These are phyloP conservation scores for Anticlea derivata DNA, from an alignment of 2,888 invertebrate genomes.

Conservation along the genomic window DNA sequence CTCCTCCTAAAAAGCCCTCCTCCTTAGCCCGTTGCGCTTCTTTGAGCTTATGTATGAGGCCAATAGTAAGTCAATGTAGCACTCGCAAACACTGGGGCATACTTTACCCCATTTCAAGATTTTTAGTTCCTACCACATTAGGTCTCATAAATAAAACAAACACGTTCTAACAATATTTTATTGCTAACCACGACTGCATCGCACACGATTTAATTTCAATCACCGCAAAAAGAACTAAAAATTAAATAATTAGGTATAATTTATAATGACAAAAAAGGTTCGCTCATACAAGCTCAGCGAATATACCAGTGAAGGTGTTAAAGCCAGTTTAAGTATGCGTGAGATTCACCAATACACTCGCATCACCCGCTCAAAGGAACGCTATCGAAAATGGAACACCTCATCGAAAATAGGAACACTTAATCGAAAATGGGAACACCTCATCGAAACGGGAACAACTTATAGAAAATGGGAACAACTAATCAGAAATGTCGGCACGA, in stretches of 20 bases:
- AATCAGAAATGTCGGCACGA: conserved; percentile 25
- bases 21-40: too few species aligned
- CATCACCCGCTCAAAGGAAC: conserved; percentile 38
- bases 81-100: too few species aligned
- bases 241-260: neutral
- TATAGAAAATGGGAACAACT: too few species aligned
- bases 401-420: too few species aligned
- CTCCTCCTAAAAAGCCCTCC: too few species aligned
- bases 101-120: too few species aligned
- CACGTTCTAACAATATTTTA: conserved; percentile 42
- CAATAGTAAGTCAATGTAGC: too few species aligned
- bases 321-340: conserved; percentile 70
- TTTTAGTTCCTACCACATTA: too few species aligned
- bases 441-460: too few species aligned
- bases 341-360: conserved; percentile 48
- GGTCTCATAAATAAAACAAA: conserved; percentile 41
- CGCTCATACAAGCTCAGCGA: neutral
- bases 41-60: too few species aligned
- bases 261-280: neutral
- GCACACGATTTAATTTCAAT: conserved; percentile 36
- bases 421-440: too few species aligned
- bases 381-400: too few species aligned
- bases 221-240: neutral
- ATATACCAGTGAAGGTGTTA: conserved; percentile 52
- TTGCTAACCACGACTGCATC: conserved; percentile 63